phyloP scores from a whole-genome alignment of 2,888 invertebrate species.

The Brachyopa scutellaris region DNA sequence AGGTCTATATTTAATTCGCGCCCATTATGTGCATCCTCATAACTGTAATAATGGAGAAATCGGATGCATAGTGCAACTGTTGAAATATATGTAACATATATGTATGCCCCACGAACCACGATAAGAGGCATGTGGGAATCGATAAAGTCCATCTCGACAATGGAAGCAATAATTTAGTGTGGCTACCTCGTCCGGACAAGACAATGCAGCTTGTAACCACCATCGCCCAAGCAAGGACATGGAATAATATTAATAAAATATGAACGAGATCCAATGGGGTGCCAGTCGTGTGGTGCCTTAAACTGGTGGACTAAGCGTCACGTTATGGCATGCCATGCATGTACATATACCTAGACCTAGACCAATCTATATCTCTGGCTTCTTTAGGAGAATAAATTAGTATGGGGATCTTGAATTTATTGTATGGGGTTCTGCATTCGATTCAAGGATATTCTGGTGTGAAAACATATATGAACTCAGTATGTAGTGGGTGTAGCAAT shows the following conservation, averaged over 20 bases:
- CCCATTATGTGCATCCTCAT: too few relatives aligned
- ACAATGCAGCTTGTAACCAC: not conserved
- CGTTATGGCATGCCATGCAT: conserved; percentile 1
- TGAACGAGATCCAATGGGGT: conserved; percentile 28
- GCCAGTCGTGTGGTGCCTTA: not conserved
- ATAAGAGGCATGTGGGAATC: conserved; percentile 18
- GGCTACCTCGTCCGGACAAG: conserved; percentile 10
- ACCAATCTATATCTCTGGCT: not conserved
- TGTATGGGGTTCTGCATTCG: not conserved
- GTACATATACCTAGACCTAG: not conserved
- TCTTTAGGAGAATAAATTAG: conserved; percentile 13
- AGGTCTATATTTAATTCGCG: too few relatives aligned
- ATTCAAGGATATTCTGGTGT: not conserved
- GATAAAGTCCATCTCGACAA: conserved; percentile 7
- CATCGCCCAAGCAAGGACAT: not conserved
- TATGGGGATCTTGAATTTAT: conserved; percentile 3
- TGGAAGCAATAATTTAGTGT: conserved; percentile 8
- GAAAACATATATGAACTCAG: too few relatives aligned
- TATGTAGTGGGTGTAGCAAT: conserved; percentile 16
- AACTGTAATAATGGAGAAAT: conserved; percentile 11
- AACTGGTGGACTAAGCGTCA: not conserved
- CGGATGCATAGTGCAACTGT: not conserved
- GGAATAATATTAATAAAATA: conserved; percentile 35
- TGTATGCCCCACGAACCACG: conserved; percentile 3
- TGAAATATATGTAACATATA: too few relatives aligned